Conservation (phyloP, 2,888 invertebrate species). For the Stenotaenia linearis region DNA sequence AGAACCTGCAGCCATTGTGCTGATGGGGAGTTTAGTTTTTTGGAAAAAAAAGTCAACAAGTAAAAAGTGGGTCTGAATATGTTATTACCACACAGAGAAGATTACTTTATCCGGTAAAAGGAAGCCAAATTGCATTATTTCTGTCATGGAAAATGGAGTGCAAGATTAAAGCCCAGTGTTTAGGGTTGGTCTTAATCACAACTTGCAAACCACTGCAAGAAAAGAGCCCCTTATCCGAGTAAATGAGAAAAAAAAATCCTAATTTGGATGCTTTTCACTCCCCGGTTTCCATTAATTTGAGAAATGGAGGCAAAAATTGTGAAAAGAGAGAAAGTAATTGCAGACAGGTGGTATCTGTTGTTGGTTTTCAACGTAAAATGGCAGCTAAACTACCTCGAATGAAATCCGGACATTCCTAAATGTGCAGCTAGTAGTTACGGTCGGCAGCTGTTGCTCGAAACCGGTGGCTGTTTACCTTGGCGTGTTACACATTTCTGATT, state of each 20-base stretch:
- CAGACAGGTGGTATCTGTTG: neutral
- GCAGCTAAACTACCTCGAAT: neutral
- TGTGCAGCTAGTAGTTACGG: neutral
- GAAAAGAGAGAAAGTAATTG: neutral
- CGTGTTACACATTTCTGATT: no score
- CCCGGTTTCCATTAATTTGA: neutral
- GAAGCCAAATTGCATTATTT: neutral
- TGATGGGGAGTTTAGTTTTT: neutral
- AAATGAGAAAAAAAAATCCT: no score
- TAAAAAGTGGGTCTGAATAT: neutral
- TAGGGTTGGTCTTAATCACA: conserved; percentile 1
- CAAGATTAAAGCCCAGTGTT: neutral
- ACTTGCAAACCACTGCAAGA: neutral
- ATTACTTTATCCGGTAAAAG: neutral
- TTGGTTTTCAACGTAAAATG: neutral
- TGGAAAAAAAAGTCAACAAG: neutral
- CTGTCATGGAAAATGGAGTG: neutral
- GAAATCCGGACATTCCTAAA: neutral
- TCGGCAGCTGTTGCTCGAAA: neutral
- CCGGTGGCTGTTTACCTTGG: no score
- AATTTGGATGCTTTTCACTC: no score
- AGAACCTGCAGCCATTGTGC: neutral
- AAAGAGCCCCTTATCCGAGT: no score
- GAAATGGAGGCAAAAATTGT: neutral
- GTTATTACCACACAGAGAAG: conserved; percentile 7